These are phyloP conservation scores for Oncopeltus fasciatus DNA, from an alignment of 1,140 invertebrate genomes.

Conservation along the genomic window DNA sequence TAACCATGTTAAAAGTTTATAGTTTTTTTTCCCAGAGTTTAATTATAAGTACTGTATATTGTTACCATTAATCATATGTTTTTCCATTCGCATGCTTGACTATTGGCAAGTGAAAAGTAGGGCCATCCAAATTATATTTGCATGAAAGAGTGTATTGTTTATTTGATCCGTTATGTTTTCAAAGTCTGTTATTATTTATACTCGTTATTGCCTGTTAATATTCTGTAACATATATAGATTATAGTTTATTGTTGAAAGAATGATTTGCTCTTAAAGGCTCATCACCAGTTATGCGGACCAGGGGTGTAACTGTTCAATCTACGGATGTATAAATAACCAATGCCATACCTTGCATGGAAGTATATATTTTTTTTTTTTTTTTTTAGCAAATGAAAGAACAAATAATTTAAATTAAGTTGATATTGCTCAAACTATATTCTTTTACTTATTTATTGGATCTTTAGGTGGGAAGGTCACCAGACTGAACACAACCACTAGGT, in stretches of 20 bases:
- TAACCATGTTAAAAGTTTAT: neutral
- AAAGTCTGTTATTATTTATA: constrained; percentile 8
- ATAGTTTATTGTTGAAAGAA: neutral
- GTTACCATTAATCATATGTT: neutral
- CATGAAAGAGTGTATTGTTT: neutral
- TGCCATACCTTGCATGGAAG: neutral
- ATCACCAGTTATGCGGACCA: neutral
- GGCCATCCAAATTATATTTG: neutral
- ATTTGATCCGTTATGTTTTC: neutral
- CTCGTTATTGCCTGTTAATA: constrained; percentile 6
- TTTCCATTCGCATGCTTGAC: neutral
- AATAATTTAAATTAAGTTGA: neutral
- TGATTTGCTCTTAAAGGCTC: neutral
- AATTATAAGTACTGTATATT: neutral
- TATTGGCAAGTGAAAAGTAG: neutral
- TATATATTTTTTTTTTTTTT: too few species aligned
- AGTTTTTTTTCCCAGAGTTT: neutral
- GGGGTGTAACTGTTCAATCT: neutral
- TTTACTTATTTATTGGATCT: neutral
- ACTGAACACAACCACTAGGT: neutral
- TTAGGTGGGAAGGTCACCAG: neutral
- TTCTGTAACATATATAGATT: neutral
- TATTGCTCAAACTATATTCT: neutral
- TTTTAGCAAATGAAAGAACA: neutral
- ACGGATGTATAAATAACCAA: neutral